A percentile compares a stretch with the other conserved stretches of the same genome.
Evolutionary conservation across 2,113 vertebrate species (phyloP).

Genomic region (Perca schrenkii): DNA sequence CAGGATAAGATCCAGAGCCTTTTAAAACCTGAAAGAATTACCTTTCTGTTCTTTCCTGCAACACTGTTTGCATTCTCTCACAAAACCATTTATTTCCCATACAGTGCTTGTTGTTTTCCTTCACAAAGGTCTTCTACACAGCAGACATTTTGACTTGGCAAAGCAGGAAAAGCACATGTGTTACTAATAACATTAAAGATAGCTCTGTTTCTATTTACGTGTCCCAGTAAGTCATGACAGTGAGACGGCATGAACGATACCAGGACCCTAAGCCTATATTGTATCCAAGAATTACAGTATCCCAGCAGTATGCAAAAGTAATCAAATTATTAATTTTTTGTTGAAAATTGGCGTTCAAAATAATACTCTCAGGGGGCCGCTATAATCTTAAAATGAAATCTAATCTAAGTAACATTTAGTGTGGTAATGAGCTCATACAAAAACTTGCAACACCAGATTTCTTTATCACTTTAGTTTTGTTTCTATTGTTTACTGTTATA

Average conservation of each 20-base stretch:
- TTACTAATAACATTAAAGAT: not conserved
- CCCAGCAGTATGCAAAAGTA: not conserved
- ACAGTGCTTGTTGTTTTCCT: not conserved
- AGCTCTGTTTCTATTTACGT: not conserved
- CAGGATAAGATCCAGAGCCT: not conserved
- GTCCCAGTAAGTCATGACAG: not conserved
- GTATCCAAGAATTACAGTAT: not conserved
- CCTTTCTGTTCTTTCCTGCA: not conserved
- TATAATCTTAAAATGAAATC: not conserved
- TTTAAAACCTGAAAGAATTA: slow-evolving; percentile 14
- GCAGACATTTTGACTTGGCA: not conserved
- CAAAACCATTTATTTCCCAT: not conserved
- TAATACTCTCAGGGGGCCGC: not conserved
- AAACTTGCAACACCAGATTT: not conserved
- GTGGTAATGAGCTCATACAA: not conserved
- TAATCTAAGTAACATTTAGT: not conserved
- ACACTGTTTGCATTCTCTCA: not conserved
- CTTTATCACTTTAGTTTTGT: not conserved
- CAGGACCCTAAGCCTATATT: not conserved
- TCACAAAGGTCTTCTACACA: not conserved
- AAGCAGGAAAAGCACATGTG: not conserved
- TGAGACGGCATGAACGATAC: not conserved
- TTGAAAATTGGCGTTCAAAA: not conserved
- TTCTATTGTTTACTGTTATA: not conserved
- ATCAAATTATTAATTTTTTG: not conserved